Evolutionary conservation across 2,113 vertebrate genomes (phyloP), one percentile per base, ranked within the genome.

Genomic region (Poeciliopsis turrubarensis): DNA sequence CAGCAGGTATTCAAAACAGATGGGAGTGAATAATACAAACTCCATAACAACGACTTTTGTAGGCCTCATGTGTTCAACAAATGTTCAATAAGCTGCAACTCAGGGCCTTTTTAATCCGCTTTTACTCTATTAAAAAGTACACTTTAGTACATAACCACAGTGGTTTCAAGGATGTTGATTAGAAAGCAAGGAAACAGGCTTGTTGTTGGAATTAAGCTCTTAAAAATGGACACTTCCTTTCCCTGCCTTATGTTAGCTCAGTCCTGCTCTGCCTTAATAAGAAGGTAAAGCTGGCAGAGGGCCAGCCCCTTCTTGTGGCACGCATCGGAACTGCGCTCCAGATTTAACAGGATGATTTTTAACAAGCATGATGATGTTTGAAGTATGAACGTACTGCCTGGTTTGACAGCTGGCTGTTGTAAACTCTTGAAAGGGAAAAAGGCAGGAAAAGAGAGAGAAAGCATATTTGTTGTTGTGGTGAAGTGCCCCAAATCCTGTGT

Each of bases 231-330:
- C 81, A 82, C 78, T 88, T 91, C 84, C 79, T 89, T 80, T 88
- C 73, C 30, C 73, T 68, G 75, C 82, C 85, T 76, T 70, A 77
- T 84, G 87, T 85, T 73, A 78, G 81, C 77, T 78, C 72, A 32
- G 76, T 82, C 75, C 88, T 39, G 34, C 68, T 61, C 79, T 60
- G 80, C 87, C 83, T 70, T 93, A 93, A 93, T 91, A 93, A 93
- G 89, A 93, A 92, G 91, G 91, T 90, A 89, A 89, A 80, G 90
- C 87, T 93, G 92, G 90, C 88, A 41, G 63, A 51, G 41, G 63
- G 86, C 94, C 92, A 93, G 89, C 88, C 87, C 88, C 91, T 92
- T 93, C 92, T 92, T 92, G 91, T 92, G 93, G 92, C 86, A 70
- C 79, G 72, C 73, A 64, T 87, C 84, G 88, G 90, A 93, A 92